Evolutionary conservation across 2,113 vertebrate species (phyloP).

Genomic region (Microcebus murinus): DNA sequence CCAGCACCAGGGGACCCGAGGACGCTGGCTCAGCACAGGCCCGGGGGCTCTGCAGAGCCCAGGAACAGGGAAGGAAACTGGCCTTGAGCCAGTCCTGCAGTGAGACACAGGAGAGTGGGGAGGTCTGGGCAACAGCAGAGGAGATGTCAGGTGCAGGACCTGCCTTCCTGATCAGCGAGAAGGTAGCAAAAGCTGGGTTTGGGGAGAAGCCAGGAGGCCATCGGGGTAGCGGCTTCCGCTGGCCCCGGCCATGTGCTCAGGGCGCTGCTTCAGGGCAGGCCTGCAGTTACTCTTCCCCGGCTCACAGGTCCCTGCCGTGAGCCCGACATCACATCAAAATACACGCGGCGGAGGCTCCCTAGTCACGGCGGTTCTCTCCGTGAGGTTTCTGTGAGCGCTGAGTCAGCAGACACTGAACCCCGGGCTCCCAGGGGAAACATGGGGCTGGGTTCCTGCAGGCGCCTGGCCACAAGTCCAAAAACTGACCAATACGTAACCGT

Average conservation of each 20-base stretch:
- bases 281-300: neutral
- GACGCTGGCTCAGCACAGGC: neutral
- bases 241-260: neutral
- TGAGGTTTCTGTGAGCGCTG: rapidly evolving
- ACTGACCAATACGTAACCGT: rapidly evolving
- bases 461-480: neutral
- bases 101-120: too few relatives aligned
- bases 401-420: neutral
- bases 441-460: too few relatives aligned
- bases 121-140: neutral
- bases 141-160: neutral
- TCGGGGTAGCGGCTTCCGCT: rapidly evolving
- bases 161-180: neutral
- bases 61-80: too few relatives aligned
- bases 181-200: too few relatives aligned
- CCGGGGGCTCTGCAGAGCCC: too few relatives aligned
- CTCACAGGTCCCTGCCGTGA: neutral
- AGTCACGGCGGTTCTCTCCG: rapidly evolving
- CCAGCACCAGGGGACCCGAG: too few relatives aligned
- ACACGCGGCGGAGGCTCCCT: neutral
- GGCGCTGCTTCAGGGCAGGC: neutral
- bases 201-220: neutral
- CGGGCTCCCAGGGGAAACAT: neutral
- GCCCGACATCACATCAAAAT: neutral
- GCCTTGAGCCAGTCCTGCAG: rapidly evolving